Conservation (phyloP, 2,113 vertebrate species). For the Malurus cyaneus region DNA sequence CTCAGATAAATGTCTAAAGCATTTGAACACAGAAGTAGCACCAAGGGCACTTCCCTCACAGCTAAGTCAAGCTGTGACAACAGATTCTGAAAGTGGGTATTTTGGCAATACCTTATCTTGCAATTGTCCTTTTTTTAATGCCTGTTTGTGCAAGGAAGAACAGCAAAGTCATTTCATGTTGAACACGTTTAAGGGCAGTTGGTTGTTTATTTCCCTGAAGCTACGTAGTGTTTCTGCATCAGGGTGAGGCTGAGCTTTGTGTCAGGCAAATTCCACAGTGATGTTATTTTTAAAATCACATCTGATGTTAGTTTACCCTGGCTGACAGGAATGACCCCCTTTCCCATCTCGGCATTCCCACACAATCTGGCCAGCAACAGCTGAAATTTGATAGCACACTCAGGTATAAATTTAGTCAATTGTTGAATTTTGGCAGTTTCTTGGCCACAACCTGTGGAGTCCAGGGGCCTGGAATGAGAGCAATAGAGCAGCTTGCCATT, state of each 20-base stretch:
- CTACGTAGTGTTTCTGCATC: accelerated
- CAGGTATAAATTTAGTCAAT: background rate
- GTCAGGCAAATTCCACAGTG: background rate
- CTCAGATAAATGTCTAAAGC: background rate
- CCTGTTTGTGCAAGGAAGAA: background rate
- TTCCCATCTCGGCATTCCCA: background rate
- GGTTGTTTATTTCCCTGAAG: background rate
- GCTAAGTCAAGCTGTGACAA: slow-evolving; percentile 5
- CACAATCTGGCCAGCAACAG: background rate
- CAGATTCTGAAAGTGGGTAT: background rate
- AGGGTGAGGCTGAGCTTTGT: background rate
- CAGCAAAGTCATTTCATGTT: background rate
- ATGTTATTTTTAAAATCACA: background rate
- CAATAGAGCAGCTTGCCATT: background rate
- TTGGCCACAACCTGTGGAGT: background rate
- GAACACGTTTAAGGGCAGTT: background rate
- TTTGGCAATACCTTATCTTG: background rate
- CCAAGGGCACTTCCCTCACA: background rate
- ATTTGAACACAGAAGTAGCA: background rate
- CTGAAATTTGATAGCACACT: background rate
- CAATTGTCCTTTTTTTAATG: background rate
- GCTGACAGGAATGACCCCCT: background rate
- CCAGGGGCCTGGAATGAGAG: background rate
- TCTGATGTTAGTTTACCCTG: background rate
- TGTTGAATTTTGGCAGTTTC: background rate